These are phyloP conservation scores for Pangasius djambal DNA, from an alignment of 2,797 vertebrate species.

Conservation along the genomic window DNA sequence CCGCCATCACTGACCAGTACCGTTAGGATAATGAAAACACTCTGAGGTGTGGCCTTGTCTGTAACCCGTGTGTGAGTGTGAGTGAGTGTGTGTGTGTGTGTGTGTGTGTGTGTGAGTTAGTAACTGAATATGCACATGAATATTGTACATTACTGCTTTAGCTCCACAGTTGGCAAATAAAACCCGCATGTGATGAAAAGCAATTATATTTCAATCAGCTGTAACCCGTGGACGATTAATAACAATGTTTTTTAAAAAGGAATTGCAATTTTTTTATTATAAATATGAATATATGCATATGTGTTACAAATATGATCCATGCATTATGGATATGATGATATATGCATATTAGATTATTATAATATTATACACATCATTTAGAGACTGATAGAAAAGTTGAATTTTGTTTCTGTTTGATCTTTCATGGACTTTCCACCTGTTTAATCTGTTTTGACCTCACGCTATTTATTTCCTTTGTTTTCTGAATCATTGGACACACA, in stretches of 20 bases:
- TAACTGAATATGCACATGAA: slow-evolving; percentile 70
- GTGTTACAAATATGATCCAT: slow-evolving; percentile 41
- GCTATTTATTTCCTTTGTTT: slow-evolving; percentile 56
- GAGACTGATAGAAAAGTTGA: slow-evolving; percentile 66
- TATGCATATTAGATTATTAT: slow-evolving; percentile 41
- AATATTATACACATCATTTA: slow-evolving; percentile 64
- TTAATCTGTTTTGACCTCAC: slow-evolving; percentile 63
- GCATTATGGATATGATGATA: slow-evolving; percentile 26
- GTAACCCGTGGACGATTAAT: slow-evolving; percentile 79
- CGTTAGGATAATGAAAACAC: slow-evolving; percentile 32
- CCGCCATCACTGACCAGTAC: not conserved
- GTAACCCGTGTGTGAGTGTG: slow-evolving; percentile 63
- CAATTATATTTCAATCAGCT: slow-evolving; percentile 78
- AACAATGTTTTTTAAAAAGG: slow-evolving; percentile 59
- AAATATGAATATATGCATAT: slow-evolving; percentile 51
- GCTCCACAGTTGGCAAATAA: slow-evolving; percentile 66
- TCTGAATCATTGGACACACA: slow-evolving; percentile 43
- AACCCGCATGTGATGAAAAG: slow-evolving; percentile 77
- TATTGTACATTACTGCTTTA: slow-evolving; percentile 80
- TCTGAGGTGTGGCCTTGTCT: slow-evolving; percentile 71
- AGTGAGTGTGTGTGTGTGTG: slow-evolving; percentile 55
- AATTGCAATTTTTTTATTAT: slow-evolving; percentile 60
- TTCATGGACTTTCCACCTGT: slow-evolving; percentile 70
- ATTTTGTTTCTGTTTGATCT: slow-evolving; percentile 66
- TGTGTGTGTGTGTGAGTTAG: slow-evolving; percentile 56